These are phyloP conservation scores for Taxidea taxus DNA, from an alignment of 2,113 vertebrate genomes.

Conservation along the genomic window DNA sequence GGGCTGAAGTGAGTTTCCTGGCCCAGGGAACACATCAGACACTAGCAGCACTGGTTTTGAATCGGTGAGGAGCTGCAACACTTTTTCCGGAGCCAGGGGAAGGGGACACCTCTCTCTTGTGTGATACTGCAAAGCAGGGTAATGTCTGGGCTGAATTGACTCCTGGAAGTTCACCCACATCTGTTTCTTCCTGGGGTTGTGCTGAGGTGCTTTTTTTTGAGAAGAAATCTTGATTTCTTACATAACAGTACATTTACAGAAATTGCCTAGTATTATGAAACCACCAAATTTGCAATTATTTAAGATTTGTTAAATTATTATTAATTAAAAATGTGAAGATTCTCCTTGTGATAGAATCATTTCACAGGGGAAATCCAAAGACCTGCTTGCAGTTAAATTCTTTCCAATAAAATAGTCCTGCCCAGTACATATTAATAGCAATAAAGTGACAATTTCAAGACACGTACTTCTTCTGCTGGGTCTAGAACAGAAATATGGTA, in stretches of 20 bases:
- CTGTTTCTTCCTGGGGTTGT: not conserved
- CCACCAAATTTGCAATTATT: not conserved
- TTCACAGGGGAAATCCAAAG: not conserved
- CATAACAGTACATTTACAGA: not conserved
- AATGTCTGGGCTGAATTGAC: not conserved
- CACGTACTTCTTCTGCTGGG: not conserved
- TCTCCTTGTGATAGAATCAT: not conserved
- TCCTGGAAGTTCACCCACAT: not conserved
- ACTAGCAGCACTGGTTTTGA: not conserved
- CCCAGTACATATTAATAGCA: not conserved
- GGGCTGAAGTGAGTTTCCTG: not conserved
- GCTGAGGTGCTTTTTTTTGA: not conserved
- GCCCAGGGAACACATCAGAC: not conserved
- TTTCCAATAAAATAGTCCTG: not conserved
- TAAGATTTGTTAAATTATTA: not conserved
- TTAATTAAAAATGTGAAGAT: not conserved
- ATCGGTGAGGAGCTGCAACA: not conserved
- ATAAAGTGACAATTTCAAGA: not conserved
- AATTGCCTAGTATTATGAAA: not conserved
- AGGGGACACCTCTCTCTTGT: not conserved
- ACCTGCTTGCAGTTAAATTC: not conserved
- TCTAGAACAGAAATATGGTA: not conserved
- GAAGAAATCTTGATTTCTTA: not conserved
- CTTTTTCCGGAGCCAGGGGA: too few species aligned
- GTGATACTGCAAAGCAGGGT: not conserved